Evolutionary conservation across 2,888 invertebrate genomes (phyloP).

Genomic region (Ecdyonurus torrentis): DNA sequence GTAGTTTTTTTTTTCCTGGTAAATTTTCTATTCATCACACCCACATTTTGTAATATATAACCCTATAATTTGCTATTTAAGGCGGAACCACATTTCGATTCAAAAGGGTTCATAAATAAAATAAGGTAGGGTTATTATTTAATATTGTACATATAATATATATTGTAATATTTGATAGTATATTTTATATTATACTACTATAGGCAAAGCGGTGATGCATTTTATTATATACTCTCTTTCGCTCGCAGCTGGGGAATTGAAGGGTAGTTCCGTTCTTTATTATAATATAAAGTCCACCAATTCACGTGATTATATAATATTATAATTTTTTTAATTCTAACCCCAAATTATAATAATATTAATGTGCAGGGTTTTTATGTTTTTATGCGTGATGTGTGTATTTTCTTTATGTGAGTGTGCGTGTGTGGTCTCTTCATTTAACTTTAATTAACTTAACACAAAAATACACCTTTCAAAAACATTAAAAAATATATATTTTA

Average conservation of each 20-base stretch:
- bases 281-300: too few species aligned
- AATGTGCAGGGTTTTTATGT: neutral
- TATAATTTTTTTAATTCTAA: neutral
- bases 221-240: too few species aligned
- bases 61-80: conserved; percentile 3
- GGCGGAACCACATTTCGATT: neutral
- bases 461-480: neutral
- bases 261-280: neutral
- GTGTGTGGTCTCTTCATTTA: neutral
- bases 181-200: too few species aligned
- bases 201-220: too few species aligned
- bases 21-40: conserved; percentile 2
- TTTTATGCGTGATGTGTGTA: neutral
- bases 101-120: neutral
- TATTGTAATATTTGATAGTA: too few species aligned
- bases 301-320: too few species aligned
- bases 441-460: neutral
- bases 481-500: neutral
- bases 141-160: too few species aligned
- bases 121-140: neutral
- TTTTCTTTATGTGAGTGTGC: neutral
- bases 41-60: conserved; percentile 5
- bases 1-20: conserved; percentile 4
- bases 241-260: neutral
- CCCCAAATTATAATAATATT: neutral